A percentile compares a stretch with the other conserved stretches of the same genome.
phyloP scores from a whole-genome alignment of 2,797 vertebrate species.

The Enteromius viviparus region DNA sequence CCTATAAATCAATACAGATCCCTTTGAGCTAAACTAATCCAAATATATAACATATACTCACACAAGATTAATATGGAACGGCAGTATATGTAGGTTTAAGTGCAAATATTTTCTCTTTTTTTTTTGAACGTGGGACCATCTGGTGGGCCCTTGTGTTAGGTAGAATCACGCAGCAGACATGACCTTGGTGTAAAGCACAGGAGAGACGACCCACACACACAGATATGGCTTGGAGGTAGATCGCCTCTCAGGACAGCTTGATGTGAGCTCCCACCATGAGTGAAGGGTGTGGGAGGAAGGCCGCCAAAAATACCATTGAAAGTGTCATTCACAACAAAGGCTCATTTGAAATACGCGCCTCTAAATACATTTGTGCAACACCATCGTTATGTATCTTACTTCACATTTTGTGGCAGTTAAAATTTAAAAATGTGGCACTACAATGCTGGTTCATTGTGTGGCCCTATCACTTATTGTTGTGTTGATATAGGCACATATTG shows the following conservation, averaged over 20 bases:
- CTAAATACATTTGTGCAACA: too few species aligned
- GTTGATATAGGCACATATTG: too few species aligned
- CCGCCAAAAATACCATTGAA: not conserved
- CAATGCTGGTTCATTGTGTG: too few species aligned
- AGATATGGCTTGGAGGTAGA: conserved; percentile 58
- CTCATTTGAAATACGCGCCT: too few species aligned
- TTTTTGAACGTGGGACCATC: conserved; percentile 62
- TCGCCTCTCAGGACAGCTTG: conserved; percentile 61
- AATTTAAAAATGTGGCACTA: too few species aligned
- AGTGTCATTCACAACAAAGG: not conserved
- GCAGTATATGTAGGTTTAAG: conserved; percentile 25
- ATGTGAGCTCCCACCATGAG: conserved; percentile 56
- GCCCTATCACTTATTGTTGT: too few species aligned
- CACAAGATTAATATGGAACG: conserved; percentile 52
- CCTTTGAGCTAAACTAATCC: conserved; percentile 9
- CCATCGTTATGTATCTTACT: too few species aligned
- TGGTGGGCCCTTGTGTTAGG: conserved; percentile 65
- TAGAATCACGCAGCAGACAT: conserved; percentile 58
- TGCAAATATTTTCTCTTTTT: conserved; percentile 2
- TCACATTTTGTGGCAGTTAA: too few species aligned
- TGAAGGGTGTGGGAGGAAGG: conserved; percentile 49
- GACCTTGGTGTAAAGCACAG: conserved; percentile 59
- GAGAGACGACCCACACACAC: conserved; percentile 48
- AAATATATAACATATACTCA: not conserved
- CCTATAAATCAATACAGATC: conserved; percentile 14